phyloP scores from a whole-genome alignment of 2,888 invertebrate genomes.

The Catotricha subobsoleta region DNA sequence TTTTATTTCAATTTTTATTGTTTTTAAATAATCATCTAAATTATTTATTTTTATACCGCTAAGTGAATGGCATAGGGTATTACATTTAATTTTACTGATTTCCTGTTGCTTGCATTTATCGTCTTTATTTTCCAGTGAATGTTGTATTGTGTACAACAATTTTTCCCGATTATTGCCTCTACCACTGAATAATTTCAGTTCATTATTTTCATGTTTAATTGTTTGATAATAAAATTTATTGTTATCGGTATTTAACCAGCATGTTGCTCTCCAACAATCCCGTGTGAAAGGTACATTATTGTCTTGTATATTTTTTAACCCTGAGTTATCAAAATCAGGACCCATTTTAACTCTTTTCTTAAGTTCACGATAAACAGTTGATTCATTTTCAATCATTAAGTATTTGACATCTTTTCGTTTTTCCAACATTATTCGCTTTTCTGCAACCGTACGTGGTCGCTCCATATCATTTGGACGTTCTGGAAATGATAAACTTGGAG shows the following conservation, averaged over 20 bases:
- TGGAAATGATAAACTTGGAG: conserved; percentile 25
- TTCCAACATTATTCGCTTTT: conserved; percentile 31
- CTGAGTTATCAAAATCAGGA: conserved; percentile 17
- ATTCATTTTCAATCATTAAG: conserved; percentile 28
- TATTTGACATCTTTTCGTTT: conserved; percentile 22
- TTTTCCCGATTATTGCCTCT: conserved; percentile 21
- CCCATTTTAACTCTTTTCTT: conserved; percentile 21
- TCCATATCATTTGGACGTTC: conserved; percentile 22
- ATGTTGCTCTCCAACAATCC: conserved; percentile 25
- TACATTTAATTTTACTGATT: not conserved
- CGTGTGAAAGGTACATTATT: conserved; percentile 23
- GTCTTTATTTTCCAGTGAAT: not conserved
- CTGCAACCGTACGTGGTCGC: conserved; percentile 35
- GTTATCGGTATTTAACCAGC: conserved; percentile 23
- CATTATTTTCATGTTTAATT: conserved; percentile 18
- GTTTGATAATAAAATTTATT: conserved; percentile 26
- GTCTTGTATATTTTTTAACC: conserved; percentile 20
- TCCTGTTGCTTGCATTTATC: not conserved
- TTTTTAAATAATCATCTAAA: not conserved
- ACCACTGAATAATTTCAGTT: conserved; percentile 21
- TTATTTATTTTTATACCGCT: conserved; percentile 5
- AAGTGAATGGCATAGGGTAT: not conserved
- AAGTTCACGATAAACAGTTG: conserved; percentile 23
- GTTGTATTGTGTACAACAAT: conserved; percentile 12
- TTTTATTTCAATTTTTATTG: not conserved